Evolutionary conservation across 2,797 vertebrate genomes (phyloP), one percentile per base, ranked within the genome.

Genomic region (Bovichtus diacanthus): DNA sequence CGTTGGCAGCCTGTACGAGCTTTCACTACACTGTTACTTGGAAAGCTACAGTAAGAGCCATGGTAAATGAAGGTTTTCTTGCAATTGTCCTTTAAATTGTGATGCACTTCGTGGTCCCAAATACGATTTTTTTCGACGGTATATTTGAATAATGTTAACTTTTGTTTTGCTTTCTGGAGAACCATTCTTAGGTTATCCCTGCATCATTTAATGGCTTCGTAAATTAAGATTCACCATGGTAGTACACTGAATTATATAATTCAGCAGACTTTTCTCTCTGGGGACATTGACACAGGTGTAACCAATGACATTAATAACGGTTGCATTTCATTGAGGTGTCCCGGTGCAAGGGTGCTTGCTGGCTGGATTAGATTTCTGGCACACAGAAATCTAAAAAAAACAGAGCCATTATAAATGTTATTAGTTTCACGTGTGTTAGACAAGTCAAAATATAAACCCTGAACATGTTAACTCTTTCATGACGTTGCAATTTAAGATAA

Each of bases 1-100:
- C 70, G 67, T 1, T 85, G 79, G 70, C 70, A 78, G 72, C 55
- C 59, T 47, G 25, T 44, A 19, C 61, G 16, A 66, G 66, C 60
- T 74, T 55, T 63, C 44, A 62, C 69, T 75, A 59, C 50, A 44
- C 66, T 73, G 41, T 50, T 74, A 53, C 78, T 66, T 59, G 39
- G 25, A 80, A 76, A 83, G 65, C 34, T 46, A 50, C 19, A 54
- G 43, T 15, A 56, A 55, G 46, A 34, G 25, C 50, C 60, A 76
- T 58, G 62, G 59, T 21, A 21, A 72, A 83, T 80, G 29, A 59
- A 54, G 16, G 23, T 34, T 63, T 43, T 78, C 53, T 75, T 65
- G 2, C 34, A 58, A 25, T 63, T 36, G 47, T 29, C 49, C 47
- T 63, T 50, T 74, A 23, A 75, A 51, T 36, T 0, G 0, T 56